Evolutionary conservation across 2,797 vertebrate species (phyloP), one percentile per base, ranked within the genome.

Genomic region (Melanotaenia parkinsoni): DNA sequence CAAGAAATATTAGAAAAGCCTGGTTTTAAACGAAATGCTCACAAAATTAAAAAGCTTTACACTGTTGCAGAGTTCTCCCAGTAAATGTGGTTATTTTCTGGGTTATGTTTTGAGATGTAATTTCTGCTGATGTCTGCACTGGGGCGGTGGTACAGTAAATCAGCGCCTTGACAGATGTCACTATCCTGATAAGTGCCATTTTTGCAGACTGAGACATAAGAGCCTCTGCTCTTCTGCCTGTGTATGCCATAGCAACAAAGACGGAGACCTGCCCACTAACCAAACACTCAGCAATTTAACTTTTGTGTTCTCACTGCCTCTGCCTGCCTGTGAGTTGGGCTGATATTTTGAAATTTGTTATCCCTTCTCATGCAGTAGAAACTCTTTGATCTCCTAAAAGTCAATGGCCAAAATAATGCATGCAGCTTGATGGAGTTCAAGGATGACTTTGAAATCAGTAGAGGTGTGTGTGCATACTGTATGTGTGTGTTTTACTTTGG

Each of bases 241-340:
- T 75, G 70, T 82, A 30, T 84, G 71, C 74, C 85, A 88, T 83
- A 80, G 80, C 79, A 86, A 90, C 82, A 1, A 62, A 67, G 66
- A 70, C 38, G 60, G 60, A 26, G 71, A 77, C 79, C 82, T 79
- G 32, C 71, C 68, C 70, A 68, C 70, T 73, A 77, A 63, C 58
- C 38, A 58, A 58, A 74, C 70, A 50, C 58, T 71, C 67, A 38
- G 58, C 71, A 70, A 64, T 76, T 81, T 60, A 66, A 75, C 72
- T 74, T 72, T 37, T 2, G 20, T 67, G 28, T 72, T 66, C 35
- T 61, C 47, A 10, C 68, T 35, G 58, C 7, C 8, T 58, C 38
- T 56, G 59, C 32, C 35, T 45, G 47, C 33, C 45, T 12, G 66
- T 67, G 54, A 54, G 30, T 61, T 70, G 32, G 3, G 35, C 53